Conservation (phyloP, 30 jellyfish, hydroid and myxozoan species). For the Clytia hemisphaerica region DNA sequence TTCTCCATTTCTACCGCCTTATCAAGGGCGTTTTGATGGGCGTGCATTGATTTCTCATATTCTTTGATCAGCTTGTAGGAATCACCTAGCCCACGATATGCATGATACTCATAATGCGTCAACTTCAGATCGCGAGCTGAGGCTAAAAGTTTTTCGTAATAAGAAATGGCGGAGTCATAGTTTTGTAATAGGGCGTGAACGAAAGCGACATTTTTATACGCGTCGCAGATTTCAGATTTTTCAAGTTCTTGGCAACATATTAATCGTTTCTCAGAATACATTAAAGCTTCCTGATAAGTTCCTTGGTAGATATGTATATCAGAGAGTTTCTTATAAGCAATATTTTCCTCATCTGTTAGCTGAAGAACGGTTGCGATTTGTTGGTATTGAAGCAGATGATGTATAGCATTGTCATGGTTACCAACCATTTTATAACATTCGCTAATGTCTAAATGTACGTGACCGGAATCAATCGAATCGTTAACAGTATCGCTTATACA, state of each 20-base stretch:
- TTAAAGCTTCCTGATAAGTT: constrained; percentile 62
- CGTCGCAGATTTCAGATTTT: constrained; percentile 47
- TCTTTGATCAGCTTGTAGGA: constrained; percentile 37
- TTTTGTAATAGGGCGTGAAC: constrained; percentile 51
- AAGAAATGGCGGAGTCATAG: constrained; percentile 71
- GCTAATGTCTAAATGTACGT: constrained; percentile 50
- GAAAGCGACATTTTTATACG: constrained; percentile 74
- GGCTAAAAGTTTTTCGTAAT: constrained; percentile 46
- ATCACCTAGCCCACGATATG: constrained; percentile 73
- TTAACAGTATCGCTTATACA: constrained; percentile 32
- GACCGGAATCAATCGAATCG: constrained; percentile 39
- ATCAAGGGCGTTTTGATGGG: constrained; percentile 38
- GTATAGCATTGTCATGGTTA: constrained; percentile 35
- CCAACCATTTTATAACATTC: constrained; percentile 51
- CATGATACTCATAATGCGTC: constrained; percentile 44
- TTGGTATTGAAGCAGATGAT: constrained; percentile 43
- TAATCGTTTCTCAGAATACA: constrained; percentile 80
- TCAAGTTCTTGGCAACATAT: constrained; percentile 65
- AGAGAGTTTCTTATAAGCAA: constrained; percentile 42
- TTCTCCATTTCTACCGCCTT: constrained; percentile 46
- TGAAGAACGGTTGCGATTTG: constrained; percentile 33
- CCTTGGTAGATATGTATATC: constrained; percentile 44
- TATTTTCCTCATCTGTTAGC: constrained; percentile 53
- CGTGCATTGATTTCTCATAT: constrained; percentile 53
- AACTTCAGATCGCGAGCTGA: constrained; percentile 42